Evolutionary conservation across 2,888 invertebrate species (phyloP).

Genomic region (Ormyrus nitidulus): DNA sequence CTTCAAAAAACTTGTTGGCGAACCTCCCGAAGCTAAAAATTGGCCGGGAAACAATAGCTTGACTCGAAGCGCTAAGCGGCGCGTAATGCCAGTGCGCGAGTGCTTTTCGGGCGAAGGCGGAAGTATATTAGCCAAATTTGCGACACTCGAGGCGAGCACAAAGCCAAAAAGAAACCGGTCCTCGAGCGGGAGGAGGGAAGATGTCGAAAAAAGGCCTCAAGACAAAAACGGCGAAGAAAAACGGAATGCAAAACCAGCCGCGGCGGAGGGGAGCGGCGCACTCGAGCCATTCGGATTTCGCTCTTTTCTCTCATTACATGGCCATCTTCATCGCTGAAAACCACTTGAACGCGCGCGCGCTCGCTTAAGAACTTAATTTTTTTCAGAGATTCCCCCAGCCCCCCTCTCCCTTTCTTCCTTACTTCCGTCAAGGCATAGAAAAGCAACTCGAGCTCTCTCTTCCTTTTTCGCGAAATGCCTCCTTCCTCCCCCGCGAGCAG

Average conservation of each 20-base stretch:
- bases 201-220: conserved; percentile 23
- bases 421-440: background rate
- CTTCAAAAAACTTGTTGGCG: background rate
- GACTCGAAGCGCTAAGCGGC: background rate
- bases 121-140: conserved; percentile 52
- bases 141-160: conserved; percentile 42
- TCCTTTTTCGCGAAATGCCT: conserved; percentile 13
- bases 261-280: background rate
- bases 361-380: conserved; percentile 45
- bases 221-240: conserved; percentile 33
- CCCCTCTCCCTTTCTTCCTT: conserved; percentile 48
- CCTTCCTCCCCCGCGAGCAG: background rate
- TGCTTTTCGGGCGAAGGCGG: conserved; percentile 34
- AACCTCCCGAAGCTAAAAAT: conserved; percentile 33
- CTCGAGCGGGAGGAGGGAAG: conserved; percentile 52
- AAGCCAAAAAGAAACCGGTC: background rate
- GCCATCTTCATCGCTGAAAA: conserved; percentile 43
- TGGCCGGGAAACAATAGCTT: conserved; percentile 42
- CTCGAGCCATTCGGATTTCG: conserved; percentile 49
- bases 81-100: conserved; percentile 11
- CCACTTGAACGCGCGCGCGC: conserved; percentile 33
- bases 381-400: conserved; percentile 50
- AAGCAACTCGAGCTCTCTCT: conserved; percentile 8
- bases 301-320: conserved; percentile 52
- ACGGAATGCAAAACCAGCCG: conserved; percentile 17